Evolutionary conservation across 2,797 vertebrate genomes (phyloP).

Genomic region (Brachymystax lenok): DNA sequence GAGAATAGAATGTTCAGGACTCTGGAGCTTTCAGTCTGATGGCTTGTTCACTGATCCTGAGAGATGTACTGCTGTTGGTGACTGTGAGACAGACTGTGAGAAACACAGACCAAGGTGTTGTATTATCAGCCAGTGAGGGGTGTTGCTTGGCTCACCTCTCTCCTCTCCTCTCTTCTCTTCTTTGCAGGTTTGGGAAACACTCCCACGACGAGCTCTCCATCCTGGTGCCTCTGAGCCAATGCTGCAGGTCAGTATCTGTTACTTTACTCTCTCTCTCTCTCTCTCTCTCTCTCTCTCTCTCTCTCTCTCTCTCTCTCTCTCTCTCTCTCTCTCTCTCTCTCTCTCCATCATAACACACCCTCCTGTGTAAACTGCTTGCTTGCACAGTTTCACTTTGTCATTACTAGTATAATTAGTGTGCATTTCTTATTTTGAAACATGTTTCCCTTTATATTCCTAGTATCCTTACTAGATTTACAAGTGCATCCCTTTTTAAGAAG

Average conservation of each 20-base stretch:
- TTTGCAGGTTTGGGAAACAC: slow-evolving; percentile 91
- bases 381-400: background rate
- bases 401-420: no score
- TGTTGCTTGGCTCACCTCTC: background rate
- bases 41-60: background rate
- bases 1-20: background rate
- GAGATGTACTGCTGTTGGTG: background rate
- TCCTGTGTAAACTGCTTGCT: background rate
- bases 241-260: slow-evolving; percentile 88
- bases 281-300: background rate
- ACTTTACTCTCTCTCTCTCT: background rate
- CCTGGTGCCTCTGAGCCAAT: slow-evolving; percentile 93
- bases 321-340: background rate
- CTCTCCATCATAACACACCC: background rate
- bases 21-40: background rate
- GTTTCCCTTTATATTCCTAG: no score
- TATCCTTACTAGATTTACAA: no score
- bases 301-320: background rate
- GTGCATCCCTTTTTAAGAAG: background rate
- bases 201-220: slow-evolving; percentile 96
- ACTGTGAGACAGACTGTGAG: background rate
- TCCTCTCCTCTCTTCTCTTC: slow-evolving; percentile 8
- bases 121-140: no score
- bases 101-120: background rate
- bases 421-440: no score